Evolutionary conservation across 2,888 invertebrate genomes (phyloP), one percentile per base, ranked within the genome.

Genomic region (Agrotis puta): DNA sequence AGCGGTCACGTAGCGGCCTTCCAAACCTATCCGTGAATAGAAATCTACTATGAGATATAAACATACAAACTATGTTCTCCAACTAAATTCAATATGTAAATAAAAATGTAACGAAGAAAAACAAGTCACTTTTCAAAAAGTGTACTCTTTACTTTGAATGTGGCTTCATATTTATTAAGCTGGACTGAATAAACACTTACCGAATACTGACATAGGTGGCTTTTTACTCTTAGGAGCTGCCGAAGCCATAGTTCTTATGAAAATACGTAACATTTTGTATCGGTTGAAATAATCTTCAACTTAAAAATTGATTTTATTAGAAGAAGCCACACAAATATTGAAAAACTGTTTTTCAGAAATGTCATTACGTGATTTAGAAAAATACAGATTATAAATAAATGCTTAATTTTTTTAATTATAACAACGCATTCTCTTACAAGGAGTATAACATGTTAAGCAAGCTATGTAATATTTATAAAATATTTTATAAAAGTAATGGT

Each of bases 1-100:
- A 2, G 95, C 94, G 4, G 92, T 76, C 6, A 94, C 94, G 59
- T 94, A 95, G 2, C 93, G 90, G 0, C 95, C 95, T 86, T 93
- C 93, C 27, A 93, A 82, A 54, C 94, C 94, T 94, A 48, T 58
- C 2, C 50, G 54, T 51, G 50, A 43, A 57, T 9, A 65, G 24
- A 64, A 50, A 63, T 62, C 50, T 58, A 27, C 16, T 54, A 65
- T 27, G 13, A 57, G 51, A 18, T 54, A 47, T 39, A 11, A 39
- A 39, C 5, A 2, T 51, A 54, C 45, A n/a, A 48, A 39, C 14
- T 63, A n/a, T 50, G 7, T 18, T 18, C 16, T 33, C 14, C 24
- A 43, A 27, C 27, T 51, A 18, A 69, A 47, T 47, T 53, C 13
- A 45, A 33, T n/a, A 69, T 54, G 22, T 18, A 45, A 50, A 4